Evolutionary conservation across 2,113 vertebrate genomes (phyloP).

Genomic region (Larimichthys polyactis): DNA sequence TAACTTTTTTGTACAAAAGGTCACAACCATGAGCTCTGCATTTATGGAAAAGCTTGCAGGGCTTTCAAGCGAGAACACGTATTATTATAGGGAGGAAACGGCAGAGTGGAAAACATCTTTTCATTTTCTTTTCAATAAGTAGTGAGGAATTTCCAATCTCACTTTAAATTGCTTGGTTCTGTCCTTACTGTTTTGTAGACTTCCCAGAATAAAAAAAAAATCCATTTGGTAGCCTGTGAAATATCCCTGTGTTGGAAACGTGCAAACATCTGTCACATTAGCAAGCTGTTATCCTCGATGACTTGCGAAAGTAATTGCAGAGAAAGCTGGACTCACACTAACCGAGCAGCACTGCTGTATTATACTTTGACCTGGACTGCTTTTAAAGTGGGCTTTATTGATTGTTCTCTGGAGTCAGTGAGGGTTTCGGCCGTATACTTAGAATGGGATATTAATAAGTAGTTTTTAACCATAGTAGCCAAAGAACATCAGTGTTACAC

Average conservation of each 20-base stretch:
- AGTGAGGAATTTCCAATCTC: constrained; percentile 13
- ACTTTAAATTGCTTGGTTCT: constrained; percentile 7
- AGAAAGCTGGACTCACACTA: constrained; percentile 30
- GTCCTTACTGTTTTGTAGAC: background rate
- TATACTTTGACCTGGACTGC: constrained; percentile 40
- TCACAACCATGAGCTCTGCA: background rate
- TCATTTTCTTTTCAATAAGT: background rate
- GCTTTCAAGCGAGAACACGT: background rate
- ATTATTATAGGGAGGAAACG: constrained; percentile 10
- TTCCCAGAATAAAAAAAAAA: constrained; percentile 17
- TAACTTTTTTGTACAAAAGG: background rate
- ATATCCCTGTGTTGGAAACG: constrained; percentile 34
- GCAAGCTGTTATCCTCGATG: constrained; percentile 45
- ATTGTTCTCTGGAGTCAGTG: constrained; percentile 50
- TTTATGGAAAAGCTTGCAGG: background rate
- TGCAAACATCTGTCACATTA: constrained; percentile 49
- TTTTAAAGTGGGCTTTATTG: constrained; percentile 62
- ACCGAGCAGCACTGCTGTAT: constrained; percentile 15
- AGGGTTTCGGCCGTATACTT: constrained; percentile 24
- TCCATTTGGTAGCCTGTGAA: constrained; percentile 21
- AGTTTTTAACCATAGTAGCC: constrained; percentile 25
- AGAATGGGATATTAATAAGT: constrained; percentile 36
- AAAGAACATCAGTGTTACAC: background rate
- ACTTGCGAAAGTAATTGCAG: constrained; percentile 51
- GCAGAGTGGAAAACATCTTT: constrained; percentile 8